These are phyloP conservation scores for Meghimatium bilineatum DNA, from an alignment of 2,888 invertebrate genomes.

Conservation along the genomic window DNA sequence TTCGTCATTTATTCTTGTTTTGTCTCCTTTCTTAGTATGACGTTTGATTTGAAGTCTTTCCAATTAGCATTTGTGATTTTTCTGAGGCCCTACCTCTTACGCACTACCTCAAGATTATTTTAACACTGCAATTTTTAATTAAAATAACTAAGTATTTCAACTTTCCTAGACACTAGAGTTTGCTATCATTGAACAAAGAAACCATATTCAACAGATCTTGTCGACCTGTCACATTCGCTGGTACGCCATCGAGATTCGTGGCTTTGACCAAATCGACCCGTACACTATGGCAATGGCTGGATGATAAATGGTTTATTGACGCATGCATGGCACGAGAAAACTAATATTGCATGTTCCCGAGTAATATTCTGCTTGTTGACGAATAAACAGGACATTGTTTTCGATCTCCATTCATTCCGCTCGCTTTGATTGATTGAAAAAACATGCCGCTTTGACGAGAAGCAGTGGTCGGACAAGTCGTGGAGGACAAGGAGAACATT, in stretches of 20 bases:
- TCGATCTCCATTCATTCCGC: constrained; percentile 11
- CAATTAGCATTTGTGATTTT: no score
- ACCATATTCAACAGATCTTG: no score
- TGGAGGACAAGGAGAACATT: background rate
- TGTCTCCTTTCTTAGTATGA: no score
- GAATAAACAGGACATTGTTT: constrained; percentile 27
- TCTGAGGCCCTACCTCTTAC: no score
- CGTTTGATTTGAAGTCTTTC: no score
- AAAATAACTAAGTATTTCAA: no score
- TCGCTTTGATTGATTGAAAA: constrained; percentile 26
- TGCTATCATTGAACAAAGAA: no score
- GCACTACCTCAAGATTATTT: no score
- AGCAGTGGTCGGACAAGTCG: background rate
- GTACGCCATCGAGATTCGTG: background rate
- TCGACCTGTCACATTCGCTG: background rate
- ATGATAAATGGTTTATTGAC: constrained; percentile 24
- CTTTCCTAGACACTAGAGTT: no score
- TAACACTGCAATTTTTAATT: no score
- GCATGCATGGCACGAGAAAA: constrained; percentile 5
- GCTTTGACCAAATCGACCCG: background rate
- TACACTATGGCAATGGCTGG: background rate
- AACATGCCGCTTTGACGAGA: background rate
- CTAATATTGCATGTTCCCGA: constrained; percentile 28
- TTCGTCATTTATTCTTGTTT: no score
- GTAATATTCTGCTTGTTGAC: constrained; percentile 21